Evolutionary conservation across 2,113 vertebrate genomes (phyloP).

Genomic region (Condylura cristata): DNA sequence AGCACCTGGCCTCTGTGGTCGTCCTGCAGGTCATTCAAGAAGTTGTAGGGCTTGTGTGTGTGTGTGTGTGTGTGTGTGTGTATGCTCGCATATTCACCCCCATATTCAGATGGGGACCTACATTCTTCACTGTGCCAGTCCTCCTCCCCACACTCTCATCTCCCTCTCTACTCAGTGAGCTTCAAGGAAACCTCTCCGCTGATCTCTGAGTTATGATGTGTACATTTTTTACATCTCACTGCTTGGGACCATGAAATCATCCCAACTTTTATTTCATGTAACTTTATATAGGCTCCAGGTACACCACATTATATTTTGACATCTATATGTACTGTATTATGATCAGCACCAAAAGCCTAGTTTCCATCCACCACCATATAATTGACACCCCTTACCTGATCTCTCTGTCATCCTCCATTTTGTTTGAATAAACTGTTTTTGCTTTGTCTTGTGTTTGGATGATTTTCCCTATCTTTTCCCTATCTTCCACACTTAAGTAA

Average conservation of each 20-base stretch:
- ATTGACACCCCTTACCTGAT: background rate
- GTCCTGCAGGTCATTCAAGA: background rate
- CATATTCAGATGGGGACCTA: fast-evolving
- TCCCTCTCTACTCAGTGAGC: background rate
- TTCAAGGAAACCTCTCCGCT: background rate
- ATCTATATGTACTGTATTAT: background rate
- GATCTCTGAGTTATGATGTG: background rate
- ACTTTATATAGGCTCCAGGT: background rate
- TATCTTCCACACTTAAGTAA: background rate
- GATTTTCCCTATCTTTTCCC: no score
- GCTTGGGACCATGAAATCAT: background rate
- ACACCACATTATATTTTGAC: background rate
- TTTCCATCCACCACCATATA: background rate
- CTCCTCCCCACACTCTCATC: background rate
- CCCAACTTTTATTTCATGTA: background rate
- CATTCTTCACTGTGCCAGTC: background rate
- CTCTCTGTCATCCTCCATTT: background rate
- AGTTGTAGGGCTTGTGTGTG: background rate
- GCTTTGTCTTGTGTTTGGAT: background rate
- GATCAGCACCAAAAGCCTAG: background rate
- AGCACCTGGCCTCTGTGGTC: background rate
- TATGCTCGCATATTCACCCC: fast-evolving
- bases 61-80: fast-evolving
- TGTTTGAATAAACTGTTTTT: background rate
- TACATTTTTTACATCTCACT: background rate